These are phyloP conservation scores for Galeopterus variegatus DNA, from an alignment of 2,113 vertebrate genomes.

Conservation along the genomic window DNA sequence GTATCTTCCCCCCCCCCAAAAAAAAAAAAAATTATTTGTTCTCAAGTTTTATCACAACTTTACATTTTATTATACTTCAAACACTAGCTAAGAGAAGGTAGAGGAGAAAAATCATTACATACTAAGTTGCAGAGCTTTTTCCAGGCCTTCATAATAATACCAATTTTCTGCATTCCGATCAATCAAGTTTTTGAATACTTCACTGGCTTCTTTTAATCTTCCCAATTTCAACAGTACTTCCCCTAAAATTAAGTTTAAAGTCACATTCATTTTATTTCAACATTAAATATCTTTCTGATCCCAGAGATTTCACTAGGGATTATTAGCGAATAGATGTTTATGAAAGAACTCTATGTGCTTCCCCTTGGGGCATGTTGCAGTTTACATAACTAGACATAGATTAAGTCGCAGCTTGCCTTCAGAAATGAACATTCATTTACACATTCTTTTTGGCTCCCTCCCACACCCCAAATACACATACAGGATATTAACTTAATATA, in stretches of 20 bases:
- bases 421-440: slow-evolving; percentile 51
- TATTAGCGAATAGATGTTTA: background rate
- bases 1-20: no score
- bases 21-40: slow-evolving; percentile 53
- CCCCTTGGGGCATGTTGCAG: background rate
- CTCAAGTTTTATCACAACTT: slow-evolving; percentile 44
- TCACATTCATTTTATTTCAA: slow-evolving; percentile 68
- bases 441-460: slow-evolving; percentile 29
- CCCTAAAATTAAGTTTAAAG: slow-evolving; percentile 87
- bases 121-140: slow-evolving; percentile 90
- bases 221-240: slow-evolving; percentile 91
- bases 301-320: slow-evolving; percentile 9
- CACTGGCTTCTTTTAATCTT: slow-evolving; percentile 90
- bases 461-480: background rate
- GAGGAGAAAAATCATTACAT: slow-evolving; percentile 80
- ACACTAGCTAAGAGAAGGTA: slow-evolving; percentile 36
- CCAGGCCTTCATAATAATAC: slow-evolving; percentile 91
- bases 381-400: slow-evolving; percentile 34
- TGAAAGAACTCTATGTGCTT: background rate
- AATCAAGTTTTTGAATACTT: slow-evolving; percentile 89
- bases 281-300: slow-evolving; percentile 65
- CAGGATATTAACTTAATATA: slow-evolving; percentile 20
- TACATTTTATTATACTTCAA: slow-evolving; percentile 7
- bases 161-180: slow-evolving; percentile 92
- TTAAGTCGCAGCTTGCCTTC: slow-evolving; percentile 54